phyloP scores from a whole-genome alignment of 2,888 invertebrate species.

The Cosmia pyralina region DNA sequence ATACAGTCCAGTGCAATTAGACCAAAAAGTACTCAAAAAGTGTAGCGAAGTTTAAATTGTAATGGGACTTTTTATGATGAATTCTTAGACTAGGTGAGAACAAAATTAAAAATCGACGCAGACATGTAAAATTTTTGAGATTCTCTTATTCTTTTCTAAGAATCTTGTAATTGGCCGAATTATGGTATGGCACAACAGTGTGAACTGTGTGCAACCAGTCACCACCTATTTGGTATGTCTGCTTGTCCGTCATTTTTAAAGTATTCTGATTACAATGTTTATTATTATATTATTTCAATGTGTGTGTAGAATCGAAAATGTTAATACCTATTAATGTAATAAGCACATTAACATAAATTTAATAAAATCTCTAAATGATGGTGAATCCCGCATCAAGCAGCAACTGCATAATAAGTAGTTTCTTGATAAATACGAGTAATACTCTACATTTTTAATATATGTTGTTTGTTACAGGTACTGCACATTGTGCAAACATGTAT shows the following conservation, averaged over 20 bases:
- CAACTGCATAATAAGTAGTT: neutral
- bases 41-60: neutral
- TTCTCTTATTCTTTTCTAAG: neutral
- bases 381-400: too few species aligned
- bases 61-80: neutral
- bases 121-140: neutral
- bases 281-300: neutral
- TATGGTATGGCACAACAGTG: neutral
- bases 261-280: neutral
- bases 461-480: slow-evolving; percentile 92
- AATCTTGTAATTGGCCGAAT: neutral
- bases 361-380: too few species aligned
- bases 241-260: neutral
- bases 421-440: neutral
- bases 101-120: neutral
- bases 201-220: too few species aligned
- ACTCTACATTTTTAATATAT: neutral
- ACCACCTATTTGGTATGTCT: neutral
- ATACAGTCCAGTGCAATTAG: neutral
- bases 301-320: neutral
- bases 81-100: neutral
- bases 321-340: too few species aligned
- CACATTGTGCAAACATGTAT: slow-evolving; percentile 98
- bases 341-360: too few species aligned
- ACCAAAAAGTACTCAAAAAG: neutral